Evolutionary conservation across 1,140 invertebrate species (phyloP), one percentile per base, ranked within the genome.

Genomic region (Aphelenchoides fujianensis): DNA sequence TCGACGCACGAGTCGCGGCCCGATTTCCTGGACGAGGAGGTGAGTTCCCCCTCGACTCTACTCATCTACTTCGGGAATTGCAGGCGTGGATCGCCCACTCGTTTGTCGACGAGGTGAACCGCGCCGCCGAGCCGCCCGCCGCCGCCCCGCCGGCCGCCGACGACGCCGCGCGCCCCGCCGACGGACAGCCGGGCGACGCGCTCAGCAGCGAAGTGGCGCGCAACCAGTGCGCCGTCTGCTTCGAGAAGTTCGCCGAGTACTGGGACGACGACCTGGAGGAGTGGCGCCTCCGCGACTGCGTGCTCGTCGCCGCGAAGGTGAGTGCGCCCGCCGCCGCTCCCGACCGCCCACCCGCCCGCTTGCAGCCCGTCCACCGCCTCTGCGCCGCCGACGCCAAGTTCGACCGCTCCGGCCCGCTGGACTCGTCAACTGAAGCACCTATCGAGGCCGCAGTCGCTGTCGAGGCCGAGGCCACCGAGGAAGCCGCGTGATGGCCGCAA

Each of bases 191-290:
- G 30, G 35, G 67, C 2, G 35, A 31, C 16, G 62, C 35, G 9
- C 23, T 27, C 3, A 52, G 63, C 23, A 76, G 37, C 77, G 52
- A 59, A 37, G 55, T 61, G 0, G 16, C 30, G 1, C 74, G 83
- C 61, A 36, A 82, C 71, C 71, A 75, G 27, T 83, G 81, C 57
- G 54, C 57, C 31, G 82, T 81, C 2, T 83, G 81, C 67, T 68
- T 73, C 34, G 81, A 83, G 68, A 66, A 74, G n/a, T 83, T 83
- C 70, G 73, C 76, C 23, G 82, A 83, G 37, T 83, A 84, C 55
- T 83, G 35, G 37, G 81, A 84, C 37, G 71, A 79, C 7, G 81
- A 83, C 37, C 73, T 72, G 19, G 81, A 83, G 36, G 73, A 61
- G 19, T 83, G 81, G 81, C 59, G 70, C 41, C 70, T 84, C 23